Percentiles rank a stretch among this genome's conserved stretches.
Evolutionary conservation across 2,113 vertebrate genomes (phyloP).

Genomic region (Trogon melanurus): DNA sequence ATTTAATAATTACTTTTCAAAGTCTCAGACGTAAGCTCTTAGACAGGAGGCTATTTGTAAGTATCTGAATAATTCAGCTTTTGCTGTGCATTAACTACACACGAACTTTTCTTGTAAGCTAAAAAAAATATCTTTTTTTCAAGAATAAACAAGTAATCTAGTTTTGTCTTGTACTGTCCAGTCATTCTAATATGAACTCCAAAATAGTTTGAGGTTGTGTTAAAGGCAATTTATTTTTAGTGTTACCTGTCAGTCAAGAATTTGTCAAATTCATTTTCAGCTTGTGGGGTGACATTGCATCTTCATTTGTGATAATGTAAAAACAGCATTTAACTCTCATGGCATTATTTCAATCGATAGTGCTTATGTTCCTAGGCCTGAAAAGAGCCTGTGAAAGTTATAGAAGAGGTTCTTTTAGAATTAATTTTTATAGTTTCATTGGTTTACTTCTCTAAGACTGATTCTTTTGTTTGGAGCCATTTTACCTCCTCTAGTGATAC

Average conservation of each 20-base stretch:
- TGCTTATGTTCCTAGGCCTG: neutral
- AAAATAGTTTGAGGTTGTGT: neutral
- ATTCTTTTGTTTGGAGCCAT: constrained; percentile 11
- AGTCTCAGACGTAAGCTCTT: neutral
- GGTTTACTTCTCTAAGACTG: constrained; percentile 11
- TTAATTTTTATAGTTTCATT: constrained; percentile 19
- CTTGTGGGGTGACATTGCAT: neutral
- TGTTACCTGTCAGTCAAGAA: constrained; percentile 27
- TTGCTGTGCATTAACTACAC: neutral
- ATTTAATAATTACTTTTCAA: constrained; percentile 35
- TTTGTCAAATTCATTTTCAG: neutral
- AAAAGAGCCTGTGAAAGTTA: constrained; percentile 28
- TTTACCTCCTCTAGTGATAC: constrained; percentile 43
- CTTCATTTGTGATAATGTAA: neutral
- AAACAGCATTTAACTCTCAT: constrained; percentile 2
- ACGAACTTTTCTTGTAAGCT: neutral
- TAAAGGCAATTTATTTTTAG: constrained; percentile 10
- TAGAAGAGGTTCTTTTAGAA: neutral
- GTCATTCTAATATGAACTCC: neutral
- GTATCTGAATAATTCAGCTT: neutral
- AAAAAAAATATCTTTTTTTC: constrained; percentile 20
- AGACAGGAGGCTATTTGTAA: neutral
- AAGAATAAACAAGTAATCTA: neutral
- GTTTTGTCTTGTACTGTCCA: neutral
- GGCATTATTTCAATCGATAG: constrained; percentile 24